Conservation (phyloP, 2,113 vertebrate genomes). For the Phodopus roborovskii region DNA sequence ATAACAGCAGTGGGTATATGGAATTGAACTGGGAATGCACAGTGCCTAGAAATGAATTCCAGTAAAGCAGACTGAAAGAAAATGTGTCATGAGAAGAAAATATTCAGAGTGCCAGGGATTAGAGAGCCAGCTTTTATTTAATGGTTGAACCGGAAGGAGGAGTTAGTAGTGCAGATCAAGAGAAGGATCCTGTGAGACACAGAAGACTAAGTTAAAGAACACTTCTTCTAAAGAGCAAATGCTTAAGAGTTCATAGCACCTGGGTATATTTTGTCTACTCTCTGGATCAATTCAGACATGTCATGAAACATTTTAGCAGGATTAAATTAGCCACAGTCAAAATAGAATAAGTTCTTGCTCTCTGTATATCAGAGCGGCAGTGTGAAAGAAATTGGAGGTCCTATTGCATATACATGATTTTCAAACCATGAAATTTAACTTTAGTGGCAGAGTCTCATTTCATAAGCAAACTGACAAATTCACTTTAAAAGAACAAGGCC, state of each 20-base stretch:
- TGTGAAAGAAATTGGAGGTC: constrained; percentile 32
- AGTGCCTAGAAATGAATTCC: background rate
- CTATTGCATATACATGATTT: background rate
- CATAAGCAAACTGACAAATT: constrained; percentile 23
- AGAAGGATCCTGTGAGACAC: background rate
- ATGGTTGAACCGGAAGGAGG: background rate
- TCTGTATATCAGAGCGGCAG: background rate
- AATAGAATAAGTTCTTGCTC: constrained; percentile 19
- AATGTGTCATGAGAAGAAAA: background rate
- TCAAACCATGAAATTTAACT: constrained; percentile 38
- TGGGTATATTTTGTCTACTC: background rate
- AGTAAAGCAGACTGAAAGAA: background rate
- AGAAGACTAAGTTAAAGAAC: background rate
- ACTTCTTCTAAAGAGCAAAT: constrained; percentile 12
- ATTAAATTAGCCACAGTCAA: constrained; percentile 34
- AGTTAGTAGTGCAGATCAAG: background rate
- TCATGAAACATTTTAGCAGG: background rate
- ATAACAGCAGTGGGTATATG: background rate
- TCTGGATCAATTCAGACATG: background rate
- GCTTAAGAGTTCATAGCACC: background rate
- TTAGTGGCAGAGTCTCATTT: background rate
- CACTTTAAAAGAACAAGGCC: background rate
- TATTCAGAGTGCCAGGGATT: background rate
- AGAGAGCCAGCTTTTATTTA: background rate
- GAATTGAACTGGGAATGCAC: background rate